Percentiles rank a stretch among this genome's conserved stretches.
phyloP scores from a whole-genome alignment of 1,140 invertebrate genomes.

The Platyscapa corneri region DNA sequence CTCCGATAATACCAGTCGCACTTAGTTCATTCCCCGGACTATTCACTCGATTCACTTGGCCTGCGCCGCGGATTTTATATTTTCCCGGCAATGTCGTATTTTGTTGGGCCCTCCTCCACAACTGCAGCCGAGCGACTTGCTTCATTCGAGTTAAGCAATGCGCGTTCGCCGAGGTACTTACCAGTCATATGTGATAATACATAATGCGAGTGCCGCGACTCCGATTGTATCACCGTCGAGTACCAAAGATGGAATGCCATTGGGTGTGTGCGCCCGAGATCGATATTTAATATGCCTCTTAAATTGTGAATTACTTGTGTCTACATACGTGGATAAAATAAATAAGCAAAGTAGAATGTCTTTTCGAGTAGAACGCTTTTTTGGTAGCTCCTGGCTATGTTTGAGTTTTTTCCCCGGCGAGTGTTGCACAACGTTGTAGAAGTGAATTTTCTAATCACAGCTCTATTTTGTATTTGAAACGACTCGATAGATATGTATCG shows the following conservation, averaged over 20 bases:
- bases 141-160: background rate
- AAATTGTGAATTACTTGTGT: background rate
- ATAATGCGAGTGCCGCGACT: conserved; percentile 2
- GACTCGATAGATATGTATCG: conserved; percentile 24
- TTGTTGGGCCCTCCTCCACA: background rate
- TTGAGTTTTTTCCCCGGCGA: background rate
- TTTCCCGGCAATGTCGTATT: background rate
- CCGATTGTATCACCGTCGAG: conserved; percentile 1
- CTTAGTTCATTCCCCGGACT: background rate
- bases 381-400: conserved; percentile 21
- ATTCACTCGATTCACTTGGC: too few species aligned
- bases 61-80: background rate
- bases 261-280: background rate
- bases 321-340: background rate
- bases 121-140: background rate
- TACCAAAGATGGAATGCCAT: background rate
- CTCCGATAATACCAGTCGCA: conserved; percentile 49
- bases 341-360: background rate
- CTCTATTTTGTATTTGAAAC: background rate
- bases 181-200: conserved; percentile 20
- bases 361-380: conserved; percentile 7
- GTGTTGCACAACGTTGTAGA: conserved; percentile 3
- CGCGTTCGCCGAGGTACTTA: background rate
- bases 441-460: conserved; percentile 27
- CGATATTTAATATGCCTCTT: background rate